Evolutionary conservation across 1,140 invertebrate species (phyloP).

Genomic region (Halotydeus destructor): DNA sequence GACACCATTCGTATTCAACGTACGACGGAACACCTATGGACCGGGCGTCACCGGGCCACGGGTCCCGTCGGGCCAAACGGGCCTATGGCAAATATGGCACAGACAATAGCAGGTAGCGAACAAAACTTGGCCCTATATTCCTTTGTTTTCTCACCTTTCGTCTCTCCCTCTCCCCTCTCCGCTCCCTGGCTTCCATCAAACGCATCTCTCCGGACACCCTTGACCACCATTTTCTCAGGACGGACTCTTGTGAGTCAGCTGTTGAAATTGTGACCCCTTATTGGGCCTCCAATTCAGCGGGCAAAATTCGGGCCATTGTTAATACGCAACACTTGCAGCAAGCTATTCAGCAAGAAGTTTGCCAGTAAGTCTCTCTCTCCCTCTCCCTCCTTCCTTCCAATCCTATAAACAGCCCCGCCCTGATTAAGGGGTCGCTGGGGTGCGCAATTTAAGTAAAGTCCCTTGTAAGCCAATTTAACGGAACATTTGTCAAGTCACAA

Average conservation of each 20-base stretch:
- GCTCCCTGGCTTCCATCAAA: neutral
- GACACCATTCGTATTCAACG: neutral
- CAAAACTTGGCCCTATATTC: too few relatives aligned
- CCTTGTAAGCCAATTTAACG: neutral
- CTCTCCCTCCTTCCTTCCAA: too few relatives aligned
- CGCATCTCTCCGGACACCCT: neutral
- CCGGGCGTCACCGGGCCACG: neutral
- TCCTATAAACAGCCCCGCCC: neutral
- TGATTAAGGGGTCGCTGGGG: neutral
- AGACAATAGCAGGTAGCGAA: too few relatives aligned
- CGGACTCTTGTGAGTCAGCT: slow-evolving; percentile 72
- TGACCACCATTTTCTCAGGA: slow-evolving; percentile 15
- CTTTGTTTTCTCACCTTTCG: neutral
- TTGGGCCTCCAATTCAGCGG: slow-evolving; percentile 75
- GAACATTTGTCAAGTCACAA: neutral
- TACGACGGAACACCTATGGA: neutral
- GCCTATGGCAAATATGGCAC: neutral
- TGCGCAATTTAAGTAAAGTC: neutral
- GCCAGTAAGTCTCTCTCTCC: slow-evolving; percentile 38
- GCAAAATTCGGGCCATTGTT: slow-evolving; percentile 69
- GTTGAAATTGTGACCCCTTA: slow-evolving; percentile 81
- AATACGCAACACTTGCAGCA: slow-evolving; percentile 86
- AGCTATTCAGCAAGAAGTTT: slow-evolving; percentile 82
- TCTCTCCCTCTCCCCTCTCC: neutral
- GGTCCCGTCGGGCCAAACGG: neutral